These are phyloP conservation scores for Gallinago jamesoni DNA, from an alignment of 2,113 vertebrate species.

Conservation along the genomic window DNA sequence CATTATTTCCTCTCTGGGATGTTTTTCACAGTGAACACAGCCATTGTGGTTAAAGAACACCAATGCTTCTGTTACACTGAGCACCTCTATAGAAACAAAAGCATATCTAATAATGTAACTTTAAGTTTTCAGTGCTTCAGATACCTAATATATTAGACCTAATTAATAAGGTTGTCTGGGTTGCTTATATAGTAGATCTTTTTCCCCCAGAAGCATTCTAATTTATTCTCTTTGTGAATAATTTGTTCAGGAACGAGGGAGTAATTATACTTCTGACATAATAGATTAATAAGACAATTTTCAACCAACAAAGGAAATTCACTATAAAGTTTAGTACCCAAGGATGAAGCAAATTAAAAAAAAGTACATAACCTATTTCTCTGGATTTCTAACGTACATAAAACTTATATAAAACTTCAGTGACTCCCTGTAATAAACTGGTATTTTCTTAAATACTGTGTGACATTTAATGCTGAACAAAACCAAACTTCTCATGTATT, in stretches of 20 bases:
- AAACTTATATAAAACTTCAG: background rate
- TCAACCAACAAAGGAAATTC: conserved; percentile 30
- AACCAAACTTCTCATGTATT: background rate
- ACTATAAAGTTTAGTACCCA: background rate
- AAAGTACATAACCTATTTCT: background rate
- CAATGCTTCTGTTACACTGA: background rate
- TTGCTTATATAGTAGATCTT: conserved; percentile 29
- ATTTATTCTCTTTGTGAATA: conserved; percentile 54
- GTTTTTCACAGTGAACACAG: background rate
- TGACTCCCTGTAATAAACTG: background rate
- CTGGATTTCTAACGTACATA: background rate
- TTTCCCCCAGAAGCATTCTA: conserved; percentile 23
- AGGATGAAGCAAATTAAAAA: background rate
- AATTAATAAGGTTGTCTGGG: background rate
- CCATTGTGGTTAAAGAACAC: background rate
- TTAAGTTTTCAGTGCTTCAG: background rate
- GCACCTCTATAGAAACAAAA: conserved; percentile 12
- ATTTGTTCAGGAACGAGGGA: conserved; percentile 47
- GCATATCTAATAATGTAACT: background rate
- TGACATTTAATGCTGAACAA: background rate
- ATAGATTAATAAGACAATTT: conserved; percentile 44
- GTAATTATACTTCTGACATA: conserved; percentile 14
- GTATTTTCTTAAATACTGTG: background rate
- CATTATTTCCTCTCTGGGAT: background rate
- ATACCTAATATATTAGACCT: background rate